Evolutionary conservation across 2,797 vertebrate genomes (phyloP).

Genomic region (Fistularia tabacaria): DNA sequence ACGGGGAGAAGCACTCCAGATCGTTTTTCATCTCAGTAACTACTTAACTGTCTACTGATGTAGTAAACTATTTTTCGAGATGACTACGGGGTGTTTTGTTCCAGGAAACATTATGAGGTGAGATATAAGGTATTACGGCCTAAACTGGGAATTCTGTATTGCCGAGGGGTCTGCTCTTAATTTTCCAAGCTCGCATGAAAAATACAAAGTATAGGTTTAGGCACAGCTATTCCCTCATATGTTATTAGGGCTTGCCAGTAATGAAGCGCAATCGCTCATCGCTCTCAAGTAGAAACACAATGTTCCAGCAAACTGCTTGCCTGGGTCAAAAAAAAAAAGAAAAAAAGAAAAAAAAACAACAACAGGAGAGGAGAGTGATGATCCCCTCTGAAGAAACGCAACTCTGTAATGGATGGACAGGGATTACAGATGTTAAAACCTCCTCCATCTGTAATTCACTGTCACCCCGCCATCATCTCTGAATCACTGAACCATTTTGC

Average conservation of each 20-base stretch:
- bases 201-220: slow-evolving; percentile 33
- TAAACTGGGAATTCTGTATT: slow-evolving; percentile 49
- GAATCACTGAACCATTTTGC: slow-evolving; percentile 76
- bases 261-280: slow-evolving; percentile 51
- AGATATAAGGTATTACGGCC: slow-evolving; percentile 52
- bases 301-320: slow-evolving; percentile 67
- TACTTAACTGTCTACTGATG: slow-evolving; percentile 47
- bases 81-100: slow-evolving; percentile 55
- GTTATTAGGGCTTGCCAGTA: slow-evolving; percentile 51
- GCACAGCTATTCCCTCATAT: slow-evolving; percentile 29
- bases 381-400: slow-evolving; percentile 72
- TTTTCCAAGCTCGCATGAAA: slow-evolving; percentile 40
- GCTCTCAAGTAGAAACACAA: slow-evolving; percentile 60
- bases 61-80: slow-evolving; percentile 59
- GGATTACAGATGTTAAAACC: slow-evolving; percentile 75
- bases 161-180: slow-evolving; percentile 51
- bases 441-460: slow-evolving; percentile 77
- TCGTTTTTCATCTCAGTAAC: slow-evolving; percentile 60
- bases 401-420: slow-evolving; percentile 71
- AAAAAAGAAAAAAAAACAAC: slow-evolving; percentile 34
- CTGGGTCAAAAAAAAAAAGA: slow-evolving; percentile 43
- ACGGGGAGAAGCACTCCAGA: slow-evolving; percentile 44
- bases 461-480: slow-evolving; percentile 74
- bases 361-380: slow-evolving; percentile 72
- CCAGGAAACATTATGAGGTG: slow-evolving; percentile 67